Evolutionary conservation across 1,140 invertebrate species (phyloP), one percentile per base, ranked within the genome.

Genomic region (Bradynema listronoti): DNA sequence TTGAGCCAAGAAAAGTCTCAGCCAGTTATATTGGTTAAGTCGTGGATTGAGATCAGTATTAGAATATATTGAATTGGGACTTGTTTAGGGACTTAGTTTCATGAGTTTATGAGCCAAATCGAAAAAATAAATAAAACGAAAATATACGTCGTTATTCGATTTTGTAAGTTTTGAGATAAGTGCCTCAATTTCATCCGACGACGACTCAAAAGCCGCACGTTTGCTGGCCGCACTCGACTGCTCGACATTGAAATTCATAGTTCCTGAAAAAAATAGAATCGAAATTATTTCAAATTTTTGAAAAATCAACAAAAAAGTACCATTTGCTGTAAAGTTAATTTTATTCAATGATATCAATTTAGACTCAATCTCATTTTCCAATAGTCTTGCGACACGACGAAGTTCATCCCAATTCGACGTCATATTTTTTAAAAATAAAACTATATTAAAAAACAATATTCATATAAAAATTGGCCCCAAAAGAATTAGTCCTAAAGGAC

Each of bases 351-450:
- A 49, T 19, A 63, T 51, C 25, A 63, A 32, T 16, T 46, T 54
- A 19, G 43, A 42, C 14, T 63, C 61, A 34, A 63, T 63, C 53
- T 63, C 61, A 33, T 65, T 63, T 53, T 63, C 61, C 11, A 63
- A 36, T n/a, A 63, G 39, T 52, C 61, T 61, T 16, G 61, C 61
- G 39, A 52, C 65, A 24, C 61, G 58, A 27, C 50, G 47, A 41
- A 63, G 33, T 16, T 62, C 61, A n/a, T 53, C 47, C 58, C 7
- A 47, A 11, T 47, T 22, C 29, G 45, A 47, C 45, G 29, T 47
- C n/a, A n/a, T n/a, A n/a, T 47, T 47, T 9, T 24, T n/a, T 3
- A 50, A 4, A 50, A 50, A 50, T 3, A 4, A n/a, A 50, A 50
- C 34, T 25, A 50, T 9, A 22, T 47, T 47, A 47, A n/a, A n/a